Evolutionary conservation across 2,113 vertebrate genomes (phyloP).

Genomic region (Typhlomys cinereus): DNA sequence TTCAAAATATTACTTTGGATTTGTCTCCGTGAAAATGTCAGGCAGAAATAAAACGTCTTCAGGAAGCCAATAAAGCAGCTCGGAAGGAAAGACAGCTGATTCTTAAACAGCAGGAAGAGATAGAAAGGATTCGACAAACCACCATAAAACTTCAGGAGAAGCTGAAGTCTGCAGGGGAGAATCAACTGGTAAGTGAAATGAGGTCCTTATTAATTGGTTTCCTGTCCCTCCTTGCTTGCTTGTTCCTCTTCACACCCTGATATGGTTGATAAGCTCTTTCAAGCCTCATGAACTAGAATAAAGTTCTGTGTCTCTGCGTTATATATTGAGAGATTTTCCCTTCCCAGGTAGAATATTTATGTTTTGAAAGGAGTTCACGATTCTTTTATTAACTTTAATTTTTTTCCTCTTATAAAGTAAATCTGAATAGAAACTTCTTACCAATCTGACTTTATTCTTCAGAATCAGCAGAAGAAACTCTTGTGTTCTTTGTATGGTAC

Average conservation of each 20-base stretch:
- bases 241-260: not conserved
- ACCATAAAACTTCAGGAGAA: slow-evolving; percentile 95
- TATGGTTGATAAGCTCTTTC: not conserved
- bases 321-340: not conserved
- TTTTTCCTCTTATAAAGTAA: slow-evolving; percentile 45
- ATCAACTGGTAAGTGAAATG: slow-evolving; percentile 84
- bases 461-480: slow-evolving; percentile 1
- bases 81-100: slow-evolving; percentile 96
- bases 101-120: slow-evolving; percentile 97
- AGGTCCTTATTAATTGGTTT: slow-evolving; percentile 38
- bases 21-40: slow-evolving; percentile 70
- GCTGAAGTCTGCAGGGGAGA: slow-evolving; percentile 91
- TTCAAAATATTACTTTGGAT: slow-evolving; percentile 45
- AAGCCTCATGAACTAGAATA: not conserved
- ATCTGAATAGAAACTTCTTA: not conserved
- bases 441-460: slow-evolving; percentile 15
- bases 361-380: slow-evolving; percentile 35
- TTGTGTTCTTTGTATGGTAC: slow-evolving; percentile 9
- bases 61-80: slow-evolving; percentile 96
- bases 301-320: not conserved
- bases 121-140: slow-evolving; percentile 94
- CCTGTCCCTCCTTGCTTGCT: not conserved
- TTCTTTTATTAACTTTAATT: slow-evolving; percentile 33
- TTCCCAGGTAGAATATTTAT: not conserved
- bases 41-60: slow-evolving; percentile 98